phyloP scores from a whole-genome alignment of 2,113 vertebrate genomes.

The Eonycteris spelaea region DNA sequence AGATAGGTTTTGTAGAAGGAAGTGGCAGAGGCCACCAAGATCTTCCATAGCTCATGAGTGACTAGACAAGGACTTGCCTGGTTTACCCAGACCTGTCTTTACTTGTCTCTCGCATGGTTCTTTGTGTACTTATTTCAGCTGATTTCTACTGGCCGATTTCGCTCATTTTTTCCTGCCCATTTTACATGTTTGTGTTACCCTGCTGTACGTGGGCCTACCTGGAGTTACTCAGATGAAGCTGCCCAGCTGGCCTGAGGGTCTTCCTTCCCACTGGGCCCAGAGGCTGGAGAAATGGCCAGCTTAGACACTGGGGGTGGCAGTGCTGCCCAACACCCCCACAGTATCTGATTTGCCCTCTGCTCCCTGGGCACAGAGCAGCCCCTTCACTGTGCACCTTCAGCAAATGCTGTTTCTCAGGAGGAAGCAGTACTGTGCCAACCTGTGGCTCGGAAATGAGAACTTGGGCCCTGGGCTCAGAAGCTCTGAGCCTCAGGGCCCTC shows the following conservation, averaged over 20 bases:
- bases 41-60: neutral
- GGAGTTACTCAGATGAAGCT: neutral
- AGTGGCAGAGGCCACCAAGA: neutral
- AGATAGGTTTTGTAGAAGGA: neutral
- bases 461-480: neutral
- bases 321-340: accelerated
- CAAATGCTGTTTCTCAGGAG: neutral
- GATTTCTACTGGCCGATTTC: neutral
- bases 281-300: neutral
- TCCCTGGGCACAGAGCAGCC: neutral
- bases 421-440: neutral
- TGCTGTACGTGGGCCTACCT: neutral
- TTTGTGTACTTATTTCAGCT: neutral
- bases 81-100: neutral
- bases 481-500: neutral
- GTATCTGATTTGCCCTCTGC: neutral
- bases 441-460: neutral
- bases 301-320: neutral
- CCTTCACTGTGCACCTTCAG: neutral
- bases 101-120: neutral
- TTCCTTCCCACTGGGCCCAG: neutral
- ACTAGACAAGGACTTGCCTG: neutral
- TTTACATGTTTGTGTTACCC: neutral
- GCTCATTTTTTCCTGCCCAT: neutral
- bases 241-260: neutral